Conservation (phyloP, 1,140 invertebrate genomes). For the Trichomalopsis sarcophagae region DNA sequence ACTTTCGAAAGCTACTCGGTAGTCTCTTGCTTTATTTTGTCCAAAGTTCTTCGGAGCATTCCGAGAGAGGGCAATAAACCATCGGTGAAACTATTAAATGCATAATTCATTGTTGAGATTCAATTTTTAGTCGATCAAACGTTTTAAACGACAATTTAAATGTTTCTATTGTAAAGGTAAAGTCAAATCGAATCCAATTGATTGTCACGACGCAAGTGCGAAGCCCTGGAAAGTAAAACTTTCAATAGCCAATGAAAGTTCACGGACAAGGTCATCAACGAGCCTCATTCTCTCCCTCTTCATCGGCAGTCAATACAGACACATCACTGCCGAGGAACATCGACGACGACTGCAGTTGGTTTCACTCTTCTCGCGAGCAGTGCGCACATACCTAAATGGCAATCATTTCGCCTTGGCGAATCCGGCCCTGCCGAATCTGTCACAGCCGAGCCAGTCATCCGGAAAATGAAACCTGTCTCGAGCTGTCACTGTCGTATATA, state of each 20-base stretch:
- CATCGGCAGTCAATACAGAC: not conserved
- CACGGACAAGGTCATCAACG: conserved; percentile 9
- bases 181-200: too few species aligned
- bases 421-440: conserved; percentile 55
- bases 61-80: too few species aligned
- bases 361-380: not conserved
- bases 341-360: not conserved
- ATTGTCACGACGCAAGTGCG: not conserved
- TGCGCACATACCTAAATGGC: conserved; percentile 14
- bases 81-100: too few species aligned
- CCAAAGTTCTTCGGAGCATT: too few species aligned
- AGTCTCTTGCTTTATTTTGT: too few species aligned
- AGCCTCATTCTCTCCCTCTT: not conserved
- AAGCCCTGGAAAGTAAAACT: conserved; percentile 14
- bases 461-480: conserved; percentile 50
- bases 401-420: conserved; percentile 60
- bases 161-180: too few species aligned
- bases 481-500: conserved; percentile 15
- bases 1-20: not conserved
- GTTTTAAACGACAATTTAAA: too few species aligned
- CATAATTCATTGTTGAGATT: too few species aligned
- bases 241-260: conserved; percentile 1
- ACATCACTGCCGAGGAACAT: not conserved
- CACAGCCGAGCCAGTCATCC: conserved; percentile 24
- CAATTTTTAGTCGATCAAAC: too few species aligned